Evolutionary conservation across 2,113 vertebrate species (phyloP).

Genomic region (Microtus pennsylvanicus): DNA sequence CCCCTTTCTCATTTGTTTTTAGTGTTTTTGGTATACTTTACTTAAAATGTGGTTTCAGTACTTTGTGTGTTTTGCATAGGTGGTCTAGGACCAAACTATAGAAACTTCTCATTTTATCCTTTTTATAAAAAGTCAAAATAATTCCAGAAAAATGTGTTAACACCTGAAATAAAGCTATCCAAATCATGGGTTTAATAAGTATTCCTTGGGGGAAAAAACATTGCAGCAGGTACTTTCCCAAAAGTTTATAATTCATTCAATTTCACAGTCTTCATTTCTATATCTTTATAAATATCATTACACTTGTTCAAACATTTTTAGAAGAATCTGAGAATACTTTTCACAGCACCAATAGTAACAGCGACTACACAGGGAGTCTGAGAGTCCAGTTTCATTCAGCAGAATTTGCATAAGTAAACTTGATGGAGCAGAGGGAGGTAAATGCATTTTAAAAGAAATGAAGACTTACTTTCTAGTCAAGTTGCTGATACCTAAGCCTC

Average conservation of each 20-base stretch:
- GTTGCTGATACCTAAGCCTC: conserved; percentile 13
- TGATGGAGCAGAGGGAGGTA: conserved; percentile 45
- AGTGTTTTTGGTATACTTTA: not conserved
- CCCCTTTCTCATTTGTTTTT: not conserved
- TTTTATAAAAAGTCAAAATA: not conserved
- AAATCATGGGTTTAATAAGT: not conserved
- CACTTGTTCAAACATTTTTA: conserved; percentile 40
- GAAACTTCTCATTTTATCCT: not conserved
- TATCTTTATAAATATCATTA: not conserved
- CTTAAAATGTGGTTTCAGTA: not conserved
- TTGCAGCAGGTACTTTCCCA: not conserved
- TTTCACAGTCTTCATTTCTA: not conserved
- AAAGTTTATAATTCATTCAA: not conserved
- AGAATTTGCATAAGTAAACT: conserved; percentile 64
- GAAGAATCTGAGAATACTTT: conserved; percentile 26
- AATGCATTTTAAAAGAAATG: conserved; percentile 52
- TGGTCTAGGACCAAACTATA: not conserved
- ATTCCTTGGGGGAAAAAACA: not conserved
- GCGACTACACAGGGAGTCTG: not conserved
- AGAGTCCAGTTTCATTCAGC: conserved; percentile 39
- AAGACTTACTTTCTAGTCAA: conserved; percentile 22
- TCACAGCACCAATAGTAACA: not conserved
- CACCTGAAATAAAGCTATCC: fast-evolving
- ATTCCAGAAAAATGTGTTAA: not conserved
- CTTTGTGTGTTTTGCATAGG: not conserved